Conservation (phyloP, 2,888 invertebrate species). For the Coelinius sp. region DNA sequence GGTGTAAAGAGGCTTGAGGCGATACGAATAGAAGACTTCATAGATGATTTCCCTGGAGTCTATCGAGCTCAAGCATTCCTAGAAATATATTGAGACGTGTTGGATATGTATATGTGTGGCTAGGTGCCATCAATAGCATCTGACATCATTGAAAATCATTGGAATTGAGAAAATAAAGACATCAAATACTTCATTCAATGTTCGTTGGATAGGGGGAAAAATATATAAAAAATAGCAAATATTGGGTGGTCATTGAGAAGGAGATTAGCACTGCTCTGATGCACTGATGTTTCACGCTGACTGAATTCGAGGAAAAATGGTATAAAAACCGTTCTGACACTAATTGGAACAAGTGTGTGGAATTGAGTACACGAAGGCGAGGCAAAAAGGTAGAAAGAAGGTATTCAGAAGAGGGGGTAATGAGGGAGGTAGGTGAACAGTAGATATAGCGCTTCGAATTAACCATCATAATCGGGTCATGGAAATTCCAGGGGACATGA, state of each 20-base stretch:
- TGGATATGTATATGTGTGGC: conserved; percentile 47
- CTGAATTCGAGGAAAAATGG: conserved; percentile 47
- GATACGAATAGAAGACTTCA: conserved; percentile 61
- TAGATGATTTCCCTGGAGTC: conserved; percentile 70
- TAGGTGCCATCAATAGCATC: conserved; percentile 60
- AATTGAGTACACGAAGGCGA: conserved; percentile 24
- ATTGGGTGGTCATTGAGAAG: conserved; percentile 34
- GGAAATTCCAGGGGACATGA: conserved; percentile 46
- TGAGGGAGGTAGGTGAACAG: not conserved
- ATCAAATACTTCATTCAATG: not conserved
- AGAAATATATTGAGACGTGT: conserved; percentile 58
- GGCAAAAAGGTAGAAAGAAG: conserved; percentile 5
- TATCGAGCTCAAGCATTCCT: conserved; percentile 66
- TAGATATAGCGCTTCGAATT: conserved; percentile 38
- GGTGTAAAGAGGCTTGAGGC: conserved; percentile 43
- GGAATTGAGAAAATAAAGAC: not conserved
- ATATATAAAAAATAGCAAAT: conserved; percentile 5
- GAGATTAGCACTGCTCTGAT: conserved; percentile 50
- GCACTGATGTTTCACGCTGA: conserved; percentile 45
- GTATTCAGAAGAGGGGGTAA: not conserved
- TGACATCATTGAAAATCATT: conserved; percentile 45
- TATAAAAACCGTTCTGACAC: conserved; percentile 53
- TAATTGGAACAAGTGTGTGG: conserved; percentile 53
- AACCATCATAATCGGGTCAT: conserved; percentile 47
- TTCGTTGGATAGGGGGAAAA: not conserved